A percentile compares a stretch with the other conserved stretches of the same genome.
These are phyloP conservation scores for Tortricodes alternella DNA, from an alignment of 2,888 invertebrate genomes.

Conservation along the genomic window DNA sequence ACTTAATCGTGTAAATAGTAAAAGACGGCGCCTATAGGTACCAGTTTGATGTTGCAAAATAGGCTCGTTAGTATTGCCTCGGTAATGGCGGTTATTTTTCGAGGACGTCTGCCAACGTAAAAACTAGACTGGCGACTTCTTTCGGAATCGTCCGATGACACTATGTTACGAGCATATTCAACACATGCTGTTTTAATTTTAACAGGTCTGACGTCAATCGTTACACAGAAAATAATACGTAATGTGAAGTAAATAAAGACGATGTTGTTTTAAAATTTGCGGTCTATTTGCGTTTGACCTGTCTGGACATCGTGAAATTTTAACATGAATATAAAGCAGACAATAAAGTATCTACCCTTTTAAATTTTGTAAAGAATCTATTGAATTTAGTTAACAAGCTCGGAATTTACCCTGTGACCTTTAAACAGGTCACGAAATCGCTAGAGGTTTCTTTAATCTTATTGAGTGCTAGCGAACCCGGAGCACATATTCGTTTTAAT, in stretches of 20 bases:
- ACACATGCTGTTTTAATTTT: conserved; percentile 43
- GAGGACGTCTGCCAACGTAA: conserved; percentile 63
- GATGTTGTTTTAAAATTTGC: conserved; percentile 39
- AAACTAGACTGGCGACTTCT: conserved; percentile 67
- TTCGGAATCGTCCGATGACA: conserved; percentile 43
- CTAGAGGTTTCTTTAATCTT: conserved; percentile 18
- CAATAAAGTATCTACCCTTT: neutral
- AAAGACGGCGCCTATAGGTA: conserved; percentile 37
- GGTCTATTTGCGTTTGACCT: conserved; percentile 45
- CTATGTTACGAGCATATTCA: conserved; percentile 42
- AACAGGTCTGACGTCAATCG: conserved; percentile 42
- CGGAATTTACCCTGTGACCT: conserved; percentile 3
- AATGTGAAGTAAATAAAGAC: conserved; percentile 47
- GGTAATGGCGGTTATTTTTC: conserved; percentile 72
- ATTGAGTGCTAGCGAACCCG: conserved; percentile 12
- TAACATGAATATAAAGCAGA: conserved; percentile 43
- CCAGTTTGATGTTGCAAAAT: conserved; percentile 42
- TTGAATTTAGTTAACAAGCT: conserved; percentile 14
- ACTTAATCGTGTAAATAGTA: conserved; percentile 35
- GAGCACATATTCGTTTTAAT: conserved; percentile 9
- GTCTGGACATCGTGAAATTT: conserved; percentile 39
- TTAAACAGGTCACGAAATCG: conserved; percentile 10
- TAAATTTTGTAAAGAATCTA: neutral
- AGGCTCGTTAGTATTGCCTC: conserved; percentile 55
- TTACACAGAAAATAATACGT: conserved; percentile 39